Percentiles rank a stretch among this genome's conserved stretches.
These are phyloP conservation scores for Atta cephalotes DNA, from an alignment of 1,140 invertebrate species.

Conservation along the genomic window DNA sequence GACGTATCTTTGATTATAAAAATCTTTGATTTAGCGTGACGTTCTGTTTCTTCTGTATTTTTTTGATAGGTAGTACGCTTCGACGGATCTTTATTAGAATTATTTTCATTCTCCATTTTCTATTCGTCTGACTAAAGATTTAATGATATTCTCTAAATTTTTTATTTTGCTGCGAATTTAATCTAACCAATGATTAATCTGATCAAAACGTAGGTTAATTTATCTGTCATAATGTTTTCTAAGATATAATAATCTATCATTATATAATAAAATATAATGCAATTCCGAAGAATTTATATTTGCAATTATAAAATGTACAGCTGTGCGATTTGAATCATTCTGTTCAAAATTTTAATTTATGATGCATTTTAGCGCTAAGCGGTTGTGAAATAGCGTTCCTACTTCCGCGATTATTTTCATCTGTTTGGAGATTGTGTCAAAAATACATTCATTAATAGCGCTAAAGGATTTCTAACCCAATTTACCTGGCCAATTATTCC, in stretches of 20 bases:
- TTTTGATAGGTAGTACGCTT: neutral
- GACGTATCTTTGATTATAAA: neutral
- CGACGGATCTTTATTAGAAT: neutral
- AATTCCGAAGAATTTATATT: conserved; percentile 8
- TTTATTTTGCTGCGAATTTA: neutral
- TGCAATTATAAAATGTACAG: conserved; percentile 39
- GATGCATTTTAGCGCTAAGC: neutral
- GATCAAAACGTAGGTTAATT: conserved; percentile 28
- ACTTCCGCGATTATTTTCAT: conserved; percentile 15
- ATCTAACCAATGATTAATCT: neutral
- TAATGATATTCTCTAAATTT: conserved; percentile 6
- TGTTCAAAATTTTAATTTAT: neutral
- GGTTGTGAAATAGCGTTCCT: conserved; percentile 2
- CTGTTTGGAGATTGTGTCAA: conserved; percentile 1
- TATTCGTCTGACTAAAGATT: conserved; percentile 22
- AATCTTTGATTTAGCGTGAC: conserved; percentile 16
- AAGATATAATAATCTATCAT: neutral
- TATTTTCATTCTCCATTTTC: neutral
- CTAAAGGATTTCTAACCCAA: conserved; percentile 6
- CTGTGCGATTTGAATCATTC: neutral
- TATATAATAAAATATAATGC: neutral
- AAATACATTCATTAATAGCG: conserved; percentile 40
- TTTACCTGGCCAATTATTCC: conserved; percentile 56
- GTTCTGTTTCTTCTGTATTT: neutral
- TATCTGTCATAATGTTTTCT: conserved; percentile 22